These are phyloP conservation scores for Ladona fulva DNA, from an alignment of 1,140 invertebrate genomes.

Conservation along the genomic window DNA sequence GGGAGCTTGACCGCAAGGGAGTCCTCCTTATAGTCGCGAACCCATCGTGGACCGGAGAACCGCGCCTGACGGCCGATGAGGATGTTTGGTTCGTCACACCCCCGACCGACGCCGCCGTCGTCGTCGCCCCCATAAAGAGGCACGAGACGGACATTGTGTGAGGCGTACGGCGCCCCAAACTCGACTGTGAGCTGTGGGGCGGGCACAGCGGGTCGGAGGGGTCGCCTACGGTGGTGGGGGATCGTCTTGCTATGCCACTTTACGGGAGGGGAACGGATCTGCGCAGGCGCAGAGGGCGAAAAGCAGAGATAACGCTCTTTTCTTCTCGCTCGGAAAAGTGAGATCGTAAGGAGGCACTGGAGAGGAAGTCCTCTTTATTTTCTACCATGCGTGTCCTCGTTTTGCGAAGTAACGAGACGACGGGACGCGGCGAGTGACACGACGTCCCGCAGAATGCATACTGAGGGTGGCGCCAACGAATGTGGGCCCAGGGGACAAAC, in stretches of 20 bases:
- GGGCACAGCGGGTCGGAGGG: background rate
- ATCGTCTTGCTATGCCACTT: background rate
- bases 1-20: slow-evolving; percentile 31
- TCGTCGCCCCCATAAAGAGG: slow-evolving; percentile 4
- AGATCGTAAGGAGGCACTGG: background rate
- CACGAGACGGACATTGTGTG: slow-evolving; percentile 12
- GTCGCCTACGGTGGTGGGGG: background rate
- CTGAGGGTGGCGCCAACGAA: no score
- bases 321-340: no score
- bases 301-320: background rate
- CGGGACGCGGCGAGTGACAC: no score
- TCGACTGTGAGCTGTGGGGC: background rate
- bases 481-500: no score
- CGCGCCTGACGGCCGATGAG: slow-evolving; percentile 39
- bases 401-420: no score
- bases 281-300: background rate
- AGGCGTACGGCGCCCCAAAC: background rate
- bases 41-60: slow-evolving; percentile 61
- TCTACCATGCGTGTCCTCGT: no score
- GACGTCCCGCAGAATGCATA: no score
- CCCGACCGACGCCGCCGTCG: background rate
- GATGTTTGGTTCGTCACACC: slow-evolving; percentile 18
- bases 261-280: background rate
- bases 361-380: background rate
- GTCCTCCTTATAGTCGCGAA: slow-evolving; percentile 66